These are phyloP conservation scores for Paradoxurus hermaphroditus DNA, from an alignment of 2,113 vertebrate species.

Conservation along the genomic window DNA sequence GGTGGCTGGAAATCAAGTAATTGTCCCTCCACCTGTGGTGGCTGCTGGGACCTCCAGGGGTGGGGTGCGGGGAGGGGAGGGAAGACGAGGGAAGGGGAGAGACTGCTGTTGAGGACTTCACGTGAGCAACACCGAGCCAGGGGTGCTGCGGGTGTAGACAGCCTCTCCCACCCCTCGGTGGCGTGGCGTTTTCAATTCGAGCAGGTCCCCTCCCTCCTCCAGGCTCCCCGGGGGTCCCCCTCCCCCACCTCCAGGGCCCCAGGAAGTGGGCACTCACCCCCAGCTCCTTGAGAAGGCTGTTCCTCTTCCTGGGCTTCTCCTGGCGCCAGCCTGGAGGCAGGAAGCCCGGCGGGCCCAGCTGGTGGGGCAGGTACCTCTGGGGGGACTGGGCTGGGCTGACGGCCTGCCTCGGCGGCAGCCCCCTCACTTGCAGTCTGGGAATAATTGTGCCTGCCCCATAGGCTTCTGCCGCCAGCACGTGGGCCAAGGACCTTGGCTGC, in stretches of 20 bases:
- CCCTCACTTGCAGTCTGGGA: fast-evolving
- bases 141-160: too few species aligned
- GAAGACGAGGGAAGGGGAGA: too few species aligned
- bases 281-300: background rate
- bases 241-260: background rate
- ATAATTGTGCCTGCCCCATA: fast-evolving
- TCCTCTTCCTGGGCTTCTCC: background rate
- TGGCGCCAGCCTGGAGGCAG: background rate
- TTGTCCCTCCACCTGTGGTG: background rate
- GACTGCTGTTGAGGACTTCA: background rate
- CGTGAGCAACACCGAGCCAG: fast-evolving
- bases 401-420: fast-evolving
- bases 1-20: background rate
- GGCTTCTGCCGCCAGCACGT: background rate
- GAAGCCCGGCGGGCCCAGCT: fast-evolving
- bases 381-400: background rate
- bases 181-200: fast-evolving
- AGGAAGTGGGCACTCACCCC: constrained; percentile 18
- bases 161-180: fast-evolving
- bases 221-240: background rate
- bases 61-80: fast-evolving
- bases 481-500: background rate
- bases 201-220: too few species aligned
- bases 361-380: too few species aligned
- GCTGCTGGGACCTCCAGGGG: too few species aligned